Evolutionary conservation across 1,140 invertebrate genomes (phyloP), one percentile per base, ranked within the genome.

Genomic region (Goniozus legneri): DNA sequence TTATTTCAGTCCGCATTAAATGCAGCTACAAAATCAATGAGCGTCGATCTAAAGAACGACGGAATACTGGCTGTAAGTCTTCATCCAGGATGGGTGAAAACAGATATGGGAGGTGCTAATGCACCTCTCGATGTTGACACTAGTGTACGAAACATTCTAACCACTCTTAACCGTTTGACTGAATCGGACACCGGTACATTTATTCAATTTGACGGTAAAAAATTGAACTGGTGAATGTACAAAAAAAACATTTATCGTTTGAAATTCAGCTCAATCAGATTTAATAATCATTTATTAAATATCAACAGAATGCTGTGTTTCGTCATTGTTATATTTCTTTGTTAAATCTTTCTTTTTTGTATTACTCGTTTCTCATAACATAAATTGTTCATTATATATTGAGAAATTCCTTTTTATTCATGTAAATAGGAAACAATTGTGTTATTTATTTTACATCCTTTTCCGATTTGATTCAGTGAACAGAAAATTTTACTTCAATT

Each of bases 31-130:
- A 90, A 86, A 71, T 88, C 87, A 2, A 79, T 95, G 79, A 88
- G 88, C 56, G 64, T 88, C 8, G 92, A 95, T 71, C 76, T 95
- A 19, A 84, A 85, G 61, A 76, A 81, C 24, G 79, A 86, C 56
- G 82, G 84, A 24, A 93, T 97, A 44, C 58, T 93, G 2, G 85
- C 83, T 0, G 76, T 84, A 0, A 81, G 80, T 36, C 60, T 96
- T 35, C 92, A 95, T 77, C 92, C 92, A 1, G 92, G 92, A 1
- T 95, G 92, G 92, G 89, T 95, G 0, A 83, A 84, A 59, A 95
- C 92, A 0, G 87, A 89, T 46, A 88, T 95, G 89, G 92, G 92
- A 3, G 90, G 91, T 8, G 68, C 73, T 36, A 86, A 84, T 55
- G 92, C 92, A 2, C 84, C 83, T 0, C 62, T 93, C 8, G 82